A percentile compares a stretch with the other conserved stretches of the same genome.
These are phyloP conservation scores for Spilogale gracilis DNA, from an alignment of 2,113 vertebrate genomes.

Conservation along the genomic window DNA sequence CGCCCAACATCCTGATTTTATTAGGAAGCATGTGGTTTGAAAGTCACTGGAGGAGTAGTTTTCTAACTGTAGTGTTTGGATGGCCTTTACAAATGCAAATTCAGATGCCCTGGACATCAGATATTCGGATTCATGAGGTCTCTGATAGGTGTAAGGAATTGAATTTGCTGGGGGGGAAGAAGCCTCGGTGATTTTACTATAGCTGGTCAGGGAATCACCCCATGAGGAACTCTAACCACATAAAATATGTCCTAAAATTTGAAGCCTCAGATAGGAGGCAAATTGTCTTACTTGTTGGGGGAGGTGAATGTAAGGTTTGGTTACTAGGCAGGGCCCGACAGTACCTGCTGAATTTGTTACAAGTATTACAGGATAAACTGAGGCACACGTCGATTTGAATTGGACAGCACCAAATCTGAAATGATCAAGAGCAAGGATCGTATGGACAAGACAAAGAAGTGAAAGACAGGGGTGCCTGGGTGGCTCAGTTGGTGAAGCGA, in stretches of 20 bases:
- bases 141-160: not conserved
- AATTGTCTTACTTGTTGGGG: not conserved
- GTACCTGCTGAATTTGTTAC: not conserved
- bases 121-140: not conserved
- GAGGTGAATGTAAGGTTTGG: not conserved
- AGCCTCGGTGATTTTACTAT: not conserved
- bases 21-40: not conserved
- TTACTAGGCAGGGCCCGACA: not conserved
- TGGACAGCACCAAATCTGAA: not conserved
- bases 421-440: not conserved
- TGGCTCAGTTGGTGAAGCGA: too few relatives aligned
- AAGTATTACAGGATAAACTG: not conserved
- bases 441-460: not conserved
- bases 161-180: not conserved
- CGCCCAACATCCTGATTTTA: not conserved
- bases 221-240: not conserved
- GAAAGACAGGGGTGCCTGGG: not conserved
- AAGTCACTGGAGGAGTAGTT: not conserved
- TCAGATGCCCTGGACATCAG: not conserved
- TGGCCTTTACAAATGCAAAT: not conserved
- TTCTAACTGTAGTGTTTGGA: not conserved
- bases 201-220: not conserved
- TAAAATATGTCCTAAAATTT: slow-evolving; percentile 5
- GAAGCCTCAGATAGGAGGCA: not conserved
- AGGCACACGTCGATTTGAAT: not conserved